Evolutionary conservation across 2,888 invertebrate species (phyloP), one percentile per base, ranked within the genome.

Genomic region (Ptilodon capucinus): DNA sequence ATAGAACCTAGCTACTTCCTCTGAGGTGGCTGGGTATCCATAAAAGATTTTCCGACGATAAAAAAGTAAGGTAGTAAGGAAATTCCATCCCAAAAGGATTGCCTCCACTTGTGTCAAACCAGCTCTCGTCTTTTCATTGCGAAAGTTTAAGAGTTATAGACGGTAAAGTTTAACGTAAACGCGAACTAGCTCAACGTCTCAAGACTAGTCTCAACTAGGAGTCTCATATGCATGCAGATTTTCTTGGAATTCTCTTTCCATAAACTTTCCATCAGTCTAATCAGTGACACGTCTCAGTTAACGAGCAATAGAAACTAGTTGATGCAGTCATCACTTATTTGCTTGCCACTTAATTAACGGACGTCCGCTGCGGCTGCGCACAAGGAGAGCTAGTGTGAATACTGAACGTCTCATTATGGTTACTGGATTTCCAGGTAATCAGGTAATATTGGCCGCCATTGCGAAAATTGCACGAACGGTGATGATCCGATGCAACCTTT

Each of bases 271-370:
- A n/a, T n/a, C 11, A n/a, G 28, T 8, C 23, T 9, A 28, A 28
- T 28, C 2, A 28, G 11, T 8, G 8, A 28, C 28, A 28, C 3
- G 2, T 28, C 25, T 25, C 11, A 4, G n/a, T 28, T 5, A 28
- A 11, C 25, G 14, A 16, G 16, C n/a, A 40, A 23, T 23, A 16
- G 19, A 21, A 18, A 40, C 16, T 16, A 16, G 9, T 9, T 16
- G 8, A 40, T 38, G 28, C 19, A 32, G 40, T 34, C 32, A 35
- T 46, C 17, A 13, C 25, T 25, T 4, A 16, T 11, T 23, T 40
- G 11, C 23, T 40, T 25, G 11, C 40, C 36, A 6, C 42, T 42
- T 54, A 60, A 64, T 60, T 50, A 52, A 34, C 54, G 65, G 65
- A 65, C 46, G 30, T 65, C 65, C 65, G 66, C 39, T 42, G 48